Evolutionary conservation across 2,888 invertebrate species (phyloP).

Genomic region (Coenonympha glycerion): DNA sequence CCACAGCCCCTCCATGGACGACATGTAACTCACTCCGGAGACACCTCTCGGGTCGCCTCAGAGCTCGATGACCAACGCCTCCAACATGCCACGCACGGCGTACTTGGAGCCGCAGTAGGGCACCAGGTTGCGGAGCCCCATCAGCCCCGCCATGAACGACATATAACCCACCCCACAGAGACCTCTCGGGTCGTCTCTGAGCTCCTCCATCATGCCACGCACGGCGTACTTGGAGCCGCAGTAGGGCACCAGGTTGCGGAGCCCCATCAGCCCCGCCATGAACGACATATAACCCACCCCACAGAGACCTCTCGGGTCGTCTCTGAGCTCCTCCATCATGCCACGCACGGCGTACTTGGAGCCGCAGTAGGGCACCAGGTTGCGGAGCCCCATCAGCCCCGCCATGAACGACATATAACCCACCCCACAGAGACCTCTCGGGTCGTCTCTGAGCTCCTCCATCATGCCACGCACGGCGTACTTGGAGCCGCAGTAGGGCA

Average conservation of each 20-base stretch:
- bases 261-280: constrained; percentile 83
- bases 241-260: constrained; percentile 85
- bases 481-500: too few relatives aligned
- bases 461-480: too few relatives aligned
- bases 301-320: constrained; percentile 55
- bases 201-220: constrained; percentile 88
- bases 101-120: constrained; percentile 89
- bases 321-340: constrained; percentile 86
- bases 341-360: constrained; percentile 89
- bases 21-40: constrained; percentile 34
- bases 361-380: constrained; percentile 87
- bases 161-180: constrained; percentile 48
- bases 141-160: constrained; percentile 84
- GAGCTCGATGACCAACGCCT: constrained; percentile 84
- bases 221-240: constrained; percentile 89
- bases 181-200: constrained; percentile 72
- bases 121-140: constrained; percentile 82
- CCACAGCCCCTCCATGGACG: constrained; percentile 81
- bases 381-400: constrained; percentile 81
- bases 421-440: too few relatives aligned
- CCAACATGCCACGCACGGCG: constrained; percentile 89
- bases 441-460: too few relatives aligned
- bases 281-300: constrained; percentile 75
- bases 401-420: constrained; percentile 86
- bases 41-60: constrained; percentile 66